Percentiles rank a stretch among this genome's conserved stretches.
phyloP scores from a whole-genome alignment of 2,888 invertebrate species.

The Proisotoma minuta region DNA sequence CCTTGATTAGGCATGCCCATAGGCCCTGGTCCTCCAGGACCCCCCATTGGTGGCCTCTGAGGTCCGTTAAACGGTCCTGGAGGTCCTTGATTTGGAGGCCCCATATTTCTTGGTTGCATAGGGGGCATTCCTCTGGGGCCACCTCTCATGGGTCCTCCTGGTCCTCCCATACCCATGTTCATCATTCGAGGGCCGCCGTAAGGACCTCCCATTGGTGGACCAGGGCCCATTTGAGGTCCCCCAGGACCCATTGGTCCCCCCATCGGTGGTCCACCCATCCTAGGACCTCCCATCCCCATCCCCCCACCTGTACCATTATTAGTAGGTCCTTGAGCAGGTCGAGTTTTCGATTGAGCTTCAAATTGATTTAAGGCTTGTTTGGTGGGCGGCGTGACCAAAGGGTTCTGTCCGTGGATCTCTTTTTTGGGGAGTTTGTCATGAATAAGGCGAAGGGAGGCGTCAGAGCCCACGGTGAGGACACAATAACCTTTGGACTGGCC shows the following conservation, averaged over 20 bases:
- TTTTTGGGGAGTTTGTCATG: constrained; percentile 93
- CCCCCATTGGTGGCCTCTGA: constrained; percentile 56
- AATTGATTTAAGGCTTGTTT: constrained; percentile 79
- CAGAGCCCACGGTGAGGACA: constrained; percentile 88
- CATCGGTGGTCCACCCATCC: too few relatives aligned
- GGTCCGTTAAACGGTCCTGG: constrained; percentile 59
- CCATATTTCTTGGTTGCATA: constrained; percentile 57
- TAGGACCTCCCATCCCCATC: constrained; percentile 44
- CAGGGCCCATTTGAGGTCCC: constrained; percentile 53
- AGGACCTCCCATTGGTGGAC: too few relatives aligned
- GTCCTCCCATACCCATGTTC: constrained; percentile 38
- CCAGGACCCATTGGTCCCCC: too few relatives aligned
- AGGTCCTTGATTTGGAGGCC: constrained; percentile 52
- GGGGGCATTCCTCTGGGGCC: constrained; percentile 49
- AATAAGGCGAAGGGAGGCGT: constrained; percentile 78
- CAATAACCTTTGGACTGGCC: constrained; percentile 99
- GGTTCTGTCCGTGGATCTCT: constrained; percentile 91
- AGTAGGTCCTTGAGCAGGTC: constrained; percentile 71
- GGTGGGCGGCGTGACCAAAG: constrained; percentile 90
- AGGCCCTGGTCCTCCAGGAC: constrained; percentile 52
- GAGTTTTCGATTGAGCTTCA: constrained; percentile 86
- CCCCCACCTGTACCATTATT: constrained; percentile 10
- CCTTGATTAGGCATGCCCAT: constrained; percentile 49
- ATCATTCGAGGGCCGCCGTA: constrained; percentile 8
- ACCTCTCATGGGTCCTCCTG: constrained; percentile 46